A percentile compares a stretch with the other conserved stretches of the same genome.
Conservation (phyloP, 2,113 vertebrate species). For the Xiphophorus couchianus region DNA sequence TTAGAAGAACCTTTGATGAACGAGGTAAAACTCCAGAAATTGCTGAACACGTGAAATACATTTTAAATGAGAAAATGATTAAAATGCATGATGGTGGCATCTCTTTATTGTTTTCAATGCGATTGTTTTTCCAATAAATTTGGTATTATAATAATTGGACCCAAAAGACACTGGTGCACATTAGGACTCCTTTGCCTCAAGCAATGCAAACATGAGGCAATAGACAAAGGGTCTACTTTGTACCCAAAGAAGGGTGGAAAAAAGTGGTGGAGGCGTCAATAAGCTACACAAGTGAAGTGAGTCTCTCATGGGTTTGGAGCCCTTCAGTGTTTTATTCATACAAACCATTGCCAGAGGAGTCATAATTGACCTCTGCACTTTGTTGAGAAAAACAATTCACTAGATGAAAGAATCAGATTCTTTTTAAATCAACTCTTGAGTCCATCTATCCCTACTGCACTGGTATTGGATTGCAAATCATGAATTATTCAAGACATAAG, state of each 20-base stretch:
- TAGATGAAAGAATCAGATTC: slow-evolving; percentile 81
- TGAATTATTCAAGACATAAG: slow-evolving; percentile 77
- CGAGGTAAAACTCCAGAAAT: slow-evolving; percentile 46
- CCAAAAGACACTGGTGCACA: slow-evolving; percentile 80
- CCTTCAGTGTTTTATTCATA: slow-evolving; percentile 79
- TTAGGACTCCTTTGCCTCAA: slow-evolving; percentile 79
- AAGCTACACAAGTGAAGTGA: slow-evolving; percentile 79
- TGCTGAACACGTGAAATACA: slow-evolving; percentile 66
- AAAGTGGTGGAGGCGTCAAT: slow-evolving; percentile 73
- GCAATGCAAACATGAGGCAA: slow-evolving; percentile 73
- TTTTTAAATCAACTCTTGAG: slow-evolving; percentile 82
- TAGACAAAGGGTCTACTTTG: slow-evolving; percentile 74
- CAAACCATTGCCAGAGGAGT: slow-evolving; percentile 77
- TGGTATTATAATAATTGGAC: slow-evolving; percentile 84
- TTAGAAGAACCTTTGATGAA: slow-evolving; percentile 7
- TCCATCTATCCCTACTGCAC: slow-evolving; percentile 68
- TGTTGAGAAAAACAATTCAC: slow-evolving; percentile 58
- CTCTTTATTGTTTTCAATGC: slow-evolving; percentile 78
- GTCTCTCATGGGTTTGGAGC: slow-evolving; percentile 76
- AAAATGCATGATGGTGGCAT: slow-evolving; percentile 66
- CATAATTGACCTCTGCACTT: slow-evolving; percentile 82
- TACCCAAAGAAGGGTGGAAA: slow-evolving; percentile 71
- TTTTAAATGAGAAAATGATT: slow-evolving; percentile 72
- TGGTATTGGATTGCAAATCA: slow-evolving; percentile 76
- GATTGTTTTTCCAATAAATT: slow-evolving; percentile 78